These are phyloP conservation scores for Yponomeuta cagnagella DNA, from an alignment of 2,888 invertebrate genomes.

Conservation along the genomic window DNA sequence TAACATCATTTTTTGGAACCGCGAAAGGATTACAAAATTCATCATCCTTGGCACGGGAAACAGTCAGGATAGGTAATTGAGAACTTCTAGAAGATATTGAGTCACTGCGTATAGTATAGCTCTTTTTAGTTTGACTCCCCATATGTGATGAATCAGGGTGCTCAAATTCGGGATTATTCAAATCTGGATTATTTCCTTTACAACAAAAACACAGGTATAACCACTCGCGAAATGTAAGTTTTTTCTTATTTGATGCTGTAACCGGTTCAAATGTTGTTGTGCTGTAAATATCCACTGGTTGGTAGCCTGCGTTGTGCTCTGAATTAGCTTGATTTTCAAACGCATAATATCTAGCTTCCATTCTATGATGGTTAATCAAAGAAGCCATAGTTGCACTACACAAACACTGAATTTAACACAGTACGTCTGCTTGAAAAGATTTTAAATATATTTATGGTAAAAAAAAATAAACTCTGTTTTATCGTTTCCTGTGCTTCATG, in stretches of 20 bases:
- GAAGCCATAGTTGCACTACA: slow-evolving; percentile 38
- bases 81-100: background rate
- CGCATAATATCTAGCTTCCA: slow-evolving; percentile 33
- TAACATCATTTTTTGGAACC: background rate
- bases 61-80: background rate
- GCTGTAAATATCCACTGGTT: slow-evolving; percentile 50
- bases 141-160: slow-evolving; percentile 22
- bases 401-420: slow-evolving; percentile 24
- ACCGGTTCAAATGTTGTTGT: slow-evolving; percentile 26
- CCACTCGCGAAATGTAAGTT: slow-evolving; percentile 33
- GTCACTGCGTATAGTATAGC: slow-evolving; percentile 34
- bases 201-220: slow-evolving; percentile 44
- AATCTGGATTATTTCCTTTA: slow-evolving; percentile 21
- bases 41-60: background rate
- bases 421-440: slow-evolving; percentile 41
- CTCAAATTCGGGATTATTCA: background rate
- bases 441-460: slow-evolving; percentile 40
- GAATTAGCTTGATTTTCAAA: slow-evolving; percentile 37
- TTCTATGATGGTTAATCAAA: slow-evolving; percentile 31
- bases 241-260: slow-evolving; percentile 29
- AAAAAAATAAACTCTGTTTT: slow-evolving; percentile 55
- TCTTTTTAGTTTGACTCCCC: slow-evolving; percentile 44
- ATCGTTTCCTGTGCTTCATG: slow-evolving; percentile 47
- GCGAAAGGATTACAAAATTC: background rate
- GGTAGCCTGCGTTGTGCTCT: slow-evolving; percentile 32